Evolutionary conservation across 2,888 invertebrate genomes (phyloP).

Genomic region (Endotricha flammealis): DNA sequence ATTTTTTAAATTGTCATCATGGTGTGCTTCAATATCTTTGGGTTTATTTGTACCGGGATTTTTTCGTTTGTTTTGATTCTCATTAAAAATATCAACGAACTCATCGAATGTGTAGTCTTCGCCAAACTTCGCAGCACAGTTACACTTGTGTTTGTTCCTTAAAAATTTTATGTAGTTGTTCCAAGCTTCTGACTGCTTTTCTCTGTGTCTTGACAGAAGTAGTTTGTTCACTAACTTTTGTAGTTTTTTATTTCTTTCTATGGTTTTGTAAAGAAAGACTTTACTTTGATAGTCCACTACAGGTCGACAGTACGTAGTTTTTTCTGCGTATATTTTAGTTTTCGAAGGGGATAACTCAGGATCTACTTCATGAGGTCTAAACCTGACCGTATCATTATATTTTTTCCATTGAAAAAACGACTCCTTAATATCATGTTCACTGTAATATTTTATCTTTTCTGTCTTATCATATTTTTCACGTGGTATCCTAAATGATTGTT

Average conservation of each 20-base stretch:
- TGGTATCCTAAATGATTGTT: not conserved
- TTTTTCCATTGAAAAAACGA: too few relatives aligned
- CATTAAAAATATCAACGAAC: too few relatives aligned
- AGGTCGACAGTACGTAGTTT: slow-evolving; percentile 46
- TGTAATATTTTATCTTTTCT: not conserved
- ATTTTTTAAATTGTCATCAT: too few relatives aligned
- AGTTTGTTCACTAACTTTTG: slow-evolving; percentile 40
- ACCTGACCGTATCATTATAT: not conserved
- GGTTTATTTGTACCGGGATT: too few relatives aligned
- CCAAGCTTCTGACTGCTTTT: slow-evolving; percentile 46
- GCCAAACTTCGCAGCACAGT: too few relatives aligned
- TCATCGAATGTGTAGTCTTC: too few relatives aligned
- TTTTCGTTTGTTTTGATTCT: too few relatives aligned
- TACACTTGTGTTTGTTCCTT: slow-evolving; percentile 42
- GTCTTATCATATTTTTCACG: not conserved
- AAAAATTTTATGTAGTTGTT: slow-evolving; percentile 55
- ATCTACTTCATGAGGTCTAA: not conserved
- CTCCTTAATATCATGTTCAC: too few relatives aligned
- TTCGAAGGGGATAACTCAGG: not conserved
- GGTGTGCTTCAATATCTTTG: too few relatives aligned
- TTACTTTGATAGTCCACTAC: slow-evolving; percentile 31
- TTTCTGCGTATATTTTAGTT: slow-evolving; percentile 29
- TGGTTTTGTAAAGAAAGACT: slow-evolving; percentile 37
- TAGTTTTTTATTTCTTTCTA: slow-evolving; percentile 43
- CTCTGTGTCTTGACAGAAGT: slow-evolving; percentile 35